Evolutionary conservation across 2,113 vertebrate species (phyloP).

Genomic region (Lepisosteus osseus): DNA sequence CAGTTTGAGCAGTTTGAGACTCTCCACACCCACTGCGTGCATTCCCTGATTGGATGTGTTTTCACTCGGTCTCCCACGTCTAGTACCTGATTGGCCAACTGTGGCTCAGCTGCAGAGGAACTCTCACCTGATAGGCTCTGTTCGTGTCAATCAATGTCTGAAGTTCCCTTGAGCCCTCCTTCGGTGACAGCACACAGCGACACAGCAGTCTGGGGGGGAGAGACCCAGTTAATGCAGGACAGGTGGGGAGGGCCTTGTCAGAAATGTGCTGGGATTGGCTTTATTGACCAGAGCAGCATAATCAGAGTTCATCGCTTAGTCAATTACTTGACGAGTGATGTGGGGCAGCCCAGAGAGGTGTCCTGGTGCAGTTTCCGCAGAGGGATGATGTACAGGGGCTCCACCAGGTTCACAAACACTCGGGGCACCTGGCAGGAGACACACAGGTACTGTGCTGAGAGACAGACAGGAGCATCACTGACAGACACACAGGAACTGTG

Average conservation of each 20-base stretch:
- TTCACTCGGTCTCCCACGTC: no score
- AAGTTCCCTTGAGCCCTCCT: constrained; percentile 67
- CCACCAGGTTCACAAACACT: constrained; percentile 81
- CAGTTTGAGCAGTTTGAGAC: no score
- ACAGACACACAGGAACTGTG: neutral
- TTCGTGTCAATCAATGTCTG: constrained; percentile 51
- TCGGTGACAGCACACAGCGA: constrained; percentile 70
- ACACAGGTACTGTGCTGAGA: neutral
- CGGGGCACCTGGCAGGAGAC: constrained; percentile 75
- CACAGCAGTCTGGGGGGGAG: constrained; percentile 67
- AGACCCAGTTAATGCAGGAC: no score
- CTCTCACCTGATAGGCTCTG: constrained; percentile 76
- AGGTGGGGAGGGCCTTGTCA: no score
- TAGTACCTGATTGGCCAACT: no score
- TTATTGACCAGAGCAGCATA: no score
- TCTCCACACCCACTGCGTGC: no score
- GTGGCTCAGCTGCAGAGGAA: neutral
- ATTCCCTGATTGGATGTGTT: no score
- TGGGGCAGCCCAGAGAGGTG: constrained; percentile 65
- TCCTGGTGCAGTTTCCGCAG: constrained; percentile 72
- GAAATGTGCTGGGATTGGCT: no score
- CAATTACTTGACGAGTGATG: constrained; percentile 59
- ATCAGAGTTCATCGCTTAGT: neutral
- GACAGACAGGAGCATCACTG: neutral
- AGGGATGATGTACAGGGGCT: constrained; percentile 60